Conservation (phyloP, 2,888 invertebrate species). For the Xylocampa areola region DNA sequence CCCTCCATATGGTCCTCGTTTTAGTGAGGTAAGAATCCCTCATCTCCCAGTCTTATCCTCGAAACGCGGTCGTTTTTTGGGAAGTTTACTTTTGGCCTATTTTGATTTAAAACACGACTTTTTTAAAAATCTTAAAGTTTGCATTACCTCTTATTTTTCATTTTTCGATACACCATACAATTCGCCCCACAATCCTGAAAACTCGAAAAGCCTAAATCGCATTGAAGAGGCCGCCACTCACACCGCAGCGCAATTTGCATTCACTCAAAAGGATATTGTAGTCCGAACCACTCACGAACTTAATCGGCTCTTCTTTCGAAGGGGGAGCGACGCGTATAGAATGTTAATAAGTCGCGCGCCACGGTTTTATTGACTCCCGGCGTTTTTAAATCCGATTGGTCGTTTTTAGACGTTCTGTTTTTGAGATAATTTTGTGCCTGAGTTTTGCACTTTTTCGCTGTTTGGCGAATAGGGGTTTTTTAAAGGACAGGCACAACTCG, state of each 20-base stretch:
- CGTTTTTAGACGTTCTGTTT: conserved; percentile 39
- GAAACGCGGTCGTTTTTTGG: no score
- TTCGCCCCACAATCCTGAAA: conserved; percentile 25
- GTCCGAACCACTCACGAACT: conserved; percentile 67
- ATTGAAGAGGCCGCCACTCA: conserved; percentile 51
- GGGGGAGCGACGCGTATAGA: conserved; percentile 42
- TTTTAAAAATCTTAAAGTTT: neutral
- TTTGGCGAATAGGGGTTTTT: conserved; percentile 33
- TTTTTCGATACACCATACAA: conserved; percentile 11
- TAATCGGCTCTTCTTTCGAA: conserved; percentile 61
- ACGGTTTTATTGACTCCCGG: conserved; percentile 72
- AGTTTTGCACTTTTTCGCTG: conserved; percentile 36
- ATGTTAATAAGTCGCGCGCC: conserved; percentile 61
- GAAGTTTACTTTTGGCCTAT: no score
- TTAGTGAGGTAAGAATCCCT: no score
- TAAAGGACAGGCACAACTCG: no score
- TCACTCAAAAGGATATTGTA: conserved; percentile 61
- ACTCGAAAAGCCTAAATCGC: conserved; percentile 33
- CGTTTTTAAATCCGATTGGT: conserved; percentile 74
- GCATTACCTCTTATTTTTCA: conserved; percentile 2
- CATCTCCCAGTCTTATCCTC: no score
- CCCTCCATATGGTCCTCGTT: no score
- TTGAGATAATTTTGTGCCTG: conserved; percentile 35
- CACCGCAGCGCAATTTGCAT: conserved; percentile 60
- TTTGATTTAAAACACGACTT: no score